phyloP scores from a whole-genome alignment of 2,797 vertebrate species.

The Perodicticus potto region DNA sequence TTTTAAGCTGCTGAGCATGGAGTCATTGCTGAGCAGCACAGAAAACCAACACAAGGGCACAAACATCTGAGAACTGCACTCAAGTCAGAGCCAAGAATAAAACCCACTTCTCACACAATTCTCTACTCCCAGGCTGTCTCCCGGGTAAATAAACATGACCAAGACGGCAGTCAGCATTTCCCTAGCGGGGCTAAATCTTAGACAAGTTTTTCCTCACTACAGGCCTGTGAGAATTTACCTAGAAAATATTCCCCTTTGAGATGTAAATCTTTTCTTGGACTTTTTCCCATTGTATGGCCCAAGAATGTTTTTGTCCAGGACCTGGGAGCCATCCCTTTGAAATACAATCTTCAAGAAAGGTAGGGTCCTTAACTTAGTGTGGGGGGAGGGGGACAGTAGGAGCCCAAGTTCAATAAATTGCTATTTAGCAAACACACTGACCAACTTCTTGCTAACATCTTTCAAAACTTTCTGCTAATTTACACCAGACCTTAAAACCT shows the following conservation, averaged over 20 bases:
- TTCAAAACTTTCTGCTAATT: background rate
- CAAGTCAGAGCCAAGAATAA: background rate
- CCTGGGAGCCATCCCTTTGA: background rate
- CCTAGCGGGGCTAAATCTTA: background rate
- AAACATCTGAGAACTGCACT: background rate
- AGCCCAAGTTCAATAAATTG: background rate
- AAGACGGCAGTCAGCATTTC: background rate
- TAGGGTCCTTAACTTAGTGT: background rate
- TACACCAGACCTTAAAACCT: background rate
- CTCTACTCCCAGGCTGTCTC: background rate
- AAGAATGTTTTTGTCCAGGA: background rate
- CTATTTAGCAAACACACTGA: background rate
- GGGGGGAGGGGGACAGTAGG: background rate
- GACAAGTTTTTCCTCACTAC: background rate
- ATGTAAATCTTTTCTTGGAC: background rate
- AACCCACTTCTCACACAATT: background rate
- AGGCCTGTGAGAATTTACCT: background rate
- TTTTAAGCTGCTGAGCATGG: background rate
- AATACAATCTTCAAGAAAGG: background rate
- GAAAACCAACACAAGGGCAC: background rate
- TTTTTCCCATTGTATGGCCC: background rate
- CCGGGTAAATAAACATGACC: background rate
- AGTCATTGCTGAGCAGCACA: background rate
- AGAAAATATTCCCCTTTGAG: background rate
- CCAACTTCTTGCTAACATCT: background rate